Base-by-base conservation (phyloP, 2,797 vertebrate genomes). In the Allobates femoralis region DNA sequence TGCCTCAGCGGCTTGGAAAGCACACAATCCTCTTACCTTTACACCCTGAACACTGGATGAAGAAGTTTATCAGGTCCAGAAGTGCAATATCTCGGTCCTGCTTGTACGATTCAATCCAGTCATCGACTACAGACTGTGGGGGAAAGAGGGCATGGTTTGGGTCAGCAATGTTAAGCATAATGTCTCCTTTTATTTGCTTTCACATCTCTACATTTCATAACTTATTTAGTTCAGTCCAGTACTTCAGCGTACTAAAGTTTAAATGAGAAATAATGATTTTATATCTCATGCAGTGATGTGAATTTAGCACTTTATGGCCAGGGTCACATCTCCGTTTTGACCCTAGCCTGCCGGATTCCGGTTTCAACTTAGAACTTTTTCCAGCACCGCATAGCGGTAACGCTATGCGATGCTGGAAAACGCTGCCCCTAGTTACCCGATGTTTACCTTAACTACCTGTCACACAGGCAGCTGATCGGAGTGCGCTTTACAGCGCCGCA, bases 61-160 rank as follows among this genome's bases (percentile, higher is more conserved):
- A 99, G 93, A 99, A 99, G 93, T 99, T 99, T 92, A 99, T 99
- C 91, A 99, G 96, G 94, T 99, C 98, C 92, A 99, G 94, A 91
- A 99, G 96, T 84, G 98, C 98, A 92, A 99, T 94, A 93, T 99
- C 98, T 94, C 98, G 93, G 95, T 99, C 98, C 94, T 99, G 97
- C 91, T 99, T 99, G 92, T 99, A 99, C 34, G 98, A 99, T 94
- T 99, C 98, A 88, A 99, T 99, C 98, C 98, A 99, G 94, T 99
- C 98, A 85, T 99, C 98, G 90, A 99, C 98, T 91, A 99, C 98
- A 75, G 97, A 94, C 95, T 96, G 93, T 91, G 89, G 91, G 91
- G 89, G 90, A 79, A 28, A 85, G 4, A 21, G 26, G 12, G 28
- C 3, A 15, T 46, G 73, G 71, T 7, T 26, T 26, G 23, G 5